phyloP scores from a whole-genome alignment of 2,797 vertebrate genomes.

The Amblyopsis hoosieri region DNA sequence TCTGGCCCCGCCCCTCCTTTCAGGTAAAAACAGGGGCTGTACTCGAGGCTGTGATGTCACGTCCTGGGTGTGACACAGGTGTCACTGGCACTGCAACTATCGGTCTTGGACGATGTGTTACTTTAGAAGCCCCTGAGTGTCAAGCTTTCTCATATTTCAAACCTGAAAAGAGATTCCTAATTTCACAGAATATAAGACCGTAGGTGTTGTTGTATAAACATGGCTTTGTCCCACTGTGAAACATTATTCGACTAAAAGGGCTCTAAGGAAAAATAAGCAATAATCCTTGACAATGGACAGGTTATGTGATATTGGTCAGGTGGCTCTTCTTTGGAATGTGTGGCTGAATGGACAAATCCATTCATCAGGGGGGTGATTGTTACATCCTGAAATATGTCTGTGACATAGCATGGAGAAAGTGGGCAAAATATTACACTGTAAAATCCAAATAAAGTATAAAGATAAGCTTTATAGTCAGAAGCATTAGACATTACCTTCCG shows the following conservation, averaged over 20 bases:
- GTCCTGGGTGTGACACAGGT: conserved; percentile 61
- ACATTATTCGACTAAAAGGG: conserved; percentile 21
- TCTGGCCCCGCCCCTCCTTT: conserved; percentile 66
- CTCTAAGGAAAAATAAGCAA: conserved; percentile 26
- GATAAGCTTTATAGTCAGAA: no score
- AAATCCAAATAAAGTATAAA: no score
- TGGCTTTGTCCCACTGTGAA: conserved; percentile 45
- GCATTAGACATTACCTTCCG: no score
- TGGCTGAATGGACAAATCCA: conserved; percentile 34
- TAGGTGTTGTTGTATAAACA: conserved; percentile 41
- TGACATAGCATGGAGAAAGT: no score
- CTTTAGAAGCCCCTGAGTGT: conserved; percentile 22
- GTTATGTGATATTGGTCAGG: conserved; percentile 53
- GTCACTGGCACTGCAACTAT: conserved; percentile 6
- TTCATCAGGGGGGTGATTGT: no score
- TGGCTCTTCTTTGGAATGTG: conserved; percentile 41
- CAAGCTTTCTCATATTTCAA: conserved; percentile 34
- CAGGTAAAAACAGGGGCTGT: conserved; percentile 77
- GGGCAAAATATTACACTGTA: no score
- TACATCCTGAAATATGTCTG: no score
- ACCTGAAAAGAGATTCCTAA: conserved; percentile 16
- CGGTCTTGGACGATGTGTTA: no score
- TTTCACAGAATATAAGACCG: conserved; percentile 14
- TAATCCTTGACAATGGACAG: conserved; percentile 38
- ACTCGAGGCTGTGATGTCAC: conserved; percentile 71